A percentile compares a stretch with the other conserved stretches of the same genome.
Conservation (phyloP, 30 jellyfish, hydroid and myxozoan species). For the Turritopsis rubra region DNA sequence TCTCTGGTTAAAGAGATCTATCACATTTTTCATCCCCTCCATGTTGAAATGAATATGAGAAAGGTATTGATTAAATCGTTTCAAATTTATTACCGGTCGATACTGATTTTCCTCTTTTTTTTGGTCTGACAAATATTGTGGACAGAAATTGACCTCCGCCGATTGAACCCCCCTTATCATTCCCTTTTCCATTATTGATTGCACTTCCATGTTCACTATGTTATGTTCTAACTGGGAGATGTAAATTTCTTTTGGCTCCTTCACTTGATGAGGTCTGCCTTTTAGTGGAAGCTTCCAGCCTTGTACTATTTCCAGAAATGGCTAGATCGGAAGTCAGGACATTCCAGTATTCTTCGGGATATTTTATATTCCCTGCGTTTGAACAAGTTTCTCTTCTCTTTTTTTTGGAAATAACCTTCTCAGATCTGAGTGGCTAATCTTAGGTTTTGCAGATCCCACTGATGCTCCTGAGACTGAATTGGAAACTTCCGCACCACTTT, state of each 20-base stretch:
- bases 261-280: background rate
- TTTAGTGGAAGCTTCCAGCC: constrained; percentile 9
- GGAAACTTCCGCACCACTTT: background rate
- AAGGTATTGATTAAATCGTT: no score
- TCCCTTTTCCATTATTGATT: no score
- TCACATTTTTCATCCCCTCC: no score
- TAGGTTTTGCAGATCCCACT: background rate
- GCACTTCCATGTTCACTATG: no score
- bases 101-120: no score
- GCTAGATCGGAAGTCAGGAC: background rate
- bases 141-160: no score
- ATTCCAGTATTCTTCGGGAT: background rate
- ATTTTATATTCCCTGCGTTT: background rate
- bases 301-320: background rate
- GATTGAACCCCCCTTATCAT: no score
- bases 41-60: background rate
- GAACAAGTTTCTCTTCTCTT: background rate
- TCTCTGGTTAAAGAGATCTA: background rate
- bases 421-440: no score
- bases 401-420: background rate
- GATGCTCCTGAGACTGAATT: background rate
- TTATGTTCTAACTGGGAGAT: background rate
- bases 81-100: no score
- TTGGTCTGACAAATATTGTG: no score
- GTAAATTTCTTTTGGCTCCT: background rate